Evolutionary conservation across 2,888 invertebrate species (phyloP).

Genomic region (Eugnorisma glareosa): DNA sequence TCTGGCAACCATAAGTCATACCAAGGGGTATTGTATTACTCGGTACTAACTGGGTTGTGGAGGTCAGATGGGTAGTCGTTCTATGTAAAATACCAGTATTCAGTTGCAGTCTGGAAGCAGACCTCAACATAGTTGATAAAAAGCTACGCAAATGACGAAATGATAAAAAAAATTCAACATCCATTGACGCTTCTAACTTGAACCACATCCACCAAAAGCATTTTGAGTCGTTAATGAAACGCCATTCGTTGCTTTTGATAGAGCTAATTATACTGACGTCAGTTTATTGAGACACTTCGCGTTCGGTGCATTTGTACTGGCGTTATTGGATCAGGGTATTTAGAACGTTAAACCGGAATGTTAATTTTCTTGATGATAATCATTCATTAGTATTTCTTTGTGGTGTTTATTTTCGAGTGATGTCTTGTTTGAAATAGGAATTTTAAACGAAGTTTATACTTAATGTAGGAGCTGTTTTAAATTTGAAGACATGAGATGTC

Average conservation of each 20-base stretch:
- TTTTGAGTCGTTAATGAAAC: slow-evolving; percentile 82
- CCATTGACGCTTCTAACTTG: slow-evolving; percentile 45
- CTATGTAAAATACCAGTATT: too few species aligned
- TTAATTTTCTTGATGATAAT: slow-evolving; percentile 3
- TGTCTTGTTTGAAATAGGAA: background rate
- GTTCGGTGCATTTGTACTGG: slow-evolving; percentile 52
- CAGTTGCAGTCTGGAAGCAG: too few species aligned
- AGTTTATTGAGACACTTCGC: slow-evolving; percentile 66
- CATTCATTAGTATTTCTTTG: background rate
- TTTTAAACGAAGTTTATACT: background rate
- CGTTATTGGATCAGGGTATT: slow-evolving; percentile 37
- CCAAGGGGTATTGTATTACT: too few species aligned
- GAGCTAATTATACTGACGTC: slow-evolving; percentile 73
- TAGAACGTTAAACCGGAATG: slow-evolving; percentile 20
- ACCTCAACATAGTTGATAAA: too few species aligned
- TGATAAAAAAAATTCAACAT: background rate
- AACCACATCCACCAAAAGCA: slow-evolving; percentile 68
- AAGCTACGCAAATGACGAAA: background rate
- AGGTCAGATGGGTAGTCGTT: too few species aligned
- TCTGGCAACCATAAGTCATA: too few species aligned
- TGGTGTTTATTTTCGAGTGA: background rate
- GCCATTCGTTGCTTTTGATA: slow-evolving; percentile 81
- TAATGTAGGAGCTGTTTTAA: background rate
- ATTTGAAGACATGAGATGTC: background rate
- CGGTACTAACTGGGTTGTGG: too few species aligned